Evolutionary conservation across 2,888 invertebrate species (phyloP), one percentile per base, ranked within the genome.

Genomic region (Xestia rhomboidea): DNA sequence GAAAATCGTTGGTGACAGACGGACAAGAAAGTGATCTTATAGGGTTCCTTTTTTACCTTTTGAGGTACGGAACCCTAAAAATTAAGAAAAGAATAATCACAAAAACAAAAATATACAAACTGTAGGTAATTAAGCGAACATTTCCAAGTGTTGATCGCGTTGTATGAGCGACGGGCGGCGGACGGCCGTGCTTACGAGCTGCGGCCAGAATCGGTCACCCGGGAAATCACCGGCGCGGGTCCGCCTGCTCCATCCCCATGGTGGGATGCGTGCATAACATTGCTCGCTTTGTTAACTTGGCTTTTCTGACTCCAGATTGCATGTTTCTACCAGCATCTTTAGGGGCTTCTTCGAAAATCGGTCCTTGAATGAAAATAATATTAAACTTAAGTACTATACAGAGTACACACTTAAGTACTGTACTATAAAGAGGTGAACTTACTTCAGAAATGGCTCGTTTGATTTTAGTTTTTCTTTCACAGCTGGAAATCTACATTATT

Each of bases 141-240:
- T 81, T 79, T 84, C 71, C 73, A 80, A 76, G 69, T 75, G 71
- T 75, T 70, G 68, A 75, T 66, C 63, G 68, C 30, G 34, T 72
- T 73, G 84, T 66, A 63, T 80, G 79, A 83, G 62, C 68, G 86
- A 83, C 73, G 68, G 66, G 51, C 51, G 66, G 51, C 51, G 57
- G 41, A 74, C 83, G 81, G 83, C 67, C 69, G 76, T 86, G 86
- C 84, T 92, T 89, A 89, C 90, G 85, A 88, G 71, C 84, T 86
- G 81, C 82, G 87, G 89, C 87, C 84, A 79, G 90, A 90, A 95
- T 93, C 89, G 93, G 88, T 74, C 95, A 87, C 94, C 30, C 86
- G 95, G 95, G 95, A 95, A 95, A 95, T 95, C 95, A 95, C 80
- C 90, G 84, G 46, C 49, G 49, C 76, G 74, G 86, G 83, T 64